Evolutionary conservation across 1,140 invertebrate genomes (phyloP).

Genomic region (Stegodyphus dumicola): DNA sequence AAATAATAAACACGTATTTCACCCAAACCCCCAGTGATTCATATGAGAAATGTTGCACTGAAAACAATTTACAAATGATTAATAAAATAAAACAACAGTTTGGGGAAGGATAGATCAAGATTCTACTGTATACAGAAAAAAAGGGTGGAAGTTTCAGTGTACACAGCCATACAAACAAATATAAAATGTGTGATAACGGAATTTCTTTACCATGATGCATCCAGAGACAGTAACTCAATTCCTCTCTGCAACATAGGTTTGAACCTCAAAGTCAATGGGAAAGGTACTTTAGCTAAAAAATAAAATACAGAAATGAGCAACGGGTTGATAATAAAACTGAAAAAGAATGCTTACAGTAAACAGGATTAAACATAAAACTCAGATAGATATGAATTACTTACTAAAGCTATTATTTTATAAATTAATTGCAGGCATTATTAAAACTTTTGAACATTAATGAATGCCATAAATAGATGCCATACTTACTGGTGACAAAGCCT

Average conservation of each 20-base stretch:
- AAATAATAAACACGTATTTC: too few species aligned
- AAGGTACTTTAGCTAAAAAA: conserved; percentile 91
- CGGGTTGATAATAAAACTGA: too few species aligned
- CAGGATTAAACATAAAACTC: too few species aligned
- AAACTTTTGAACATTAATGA: too few species aligned
- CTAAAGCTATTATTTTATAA: too few species aligned
- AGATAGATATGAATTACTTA: too few species aligned
- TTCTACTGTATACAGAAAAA: background rate
- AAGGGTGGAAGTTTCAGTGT: background rate
- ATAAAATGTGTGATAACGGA: background rate
- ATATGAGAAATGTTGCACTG: too few species aligned
- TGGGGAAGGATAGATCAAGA: background rate
- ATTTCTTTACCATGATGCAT: conserved; percentile 87
- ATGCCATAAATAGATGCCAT: conserved; percentile 38
- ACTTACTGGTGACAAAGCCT: conserved; percentile 96
- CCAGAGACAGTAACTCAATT: conserved; percentile 92
- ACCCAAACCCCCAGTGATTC: too few species aligned
- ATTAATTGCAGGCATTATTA: too few species aligned
- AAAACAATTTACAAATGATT: too few species aligned
- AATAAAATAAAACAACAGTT: too few species aligned
- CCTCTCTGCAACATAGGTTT: conserved; percentile 99
- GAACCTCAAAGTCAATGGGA: conserved; percentile 96
- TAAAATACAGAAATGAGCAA: background rate
- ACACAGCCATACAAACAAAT: conserved; percentile 68
- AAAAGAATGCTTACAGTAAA: too few species aligned